phyloP scores from a whole-genome alignment of 2,888 invertebrate species.

The Nemoura dubitans region DNA sequence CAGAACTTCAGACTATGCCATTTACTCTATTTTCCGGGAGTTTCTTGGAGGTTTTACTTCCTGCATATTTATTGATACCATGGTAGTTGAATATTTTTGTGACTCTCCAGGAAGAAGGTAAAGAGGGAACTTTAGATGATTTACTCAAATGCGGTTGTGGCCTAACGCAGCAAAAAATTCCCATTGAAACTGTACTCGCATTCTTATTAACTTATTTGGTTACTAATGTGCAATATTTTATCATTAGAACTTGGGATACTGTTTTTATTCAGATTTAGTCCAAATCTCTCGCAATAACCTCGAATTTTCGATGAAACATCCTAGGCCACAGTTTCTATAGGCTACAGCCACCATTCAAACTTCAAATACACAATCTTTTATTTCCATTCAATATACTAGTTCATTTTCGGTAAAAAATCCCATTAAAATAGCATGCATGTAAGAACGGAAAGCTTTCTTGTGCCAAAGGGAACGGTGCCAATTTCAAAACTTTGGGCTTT shows the following conservation, averaged over 20 bases:
- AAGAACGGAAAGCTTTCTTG: not conserved
- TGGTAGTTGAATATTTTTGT: not conserved
- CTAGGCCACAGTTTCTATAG: not conserved
- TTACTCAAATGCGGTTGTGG: not conserved
- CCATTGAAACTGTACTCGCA: not conserved
- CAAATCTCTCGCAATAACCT: not conserved
- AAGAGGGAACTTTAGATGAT: not conserved
- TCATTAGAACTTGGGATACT: not conserved
- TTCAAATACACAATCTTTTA: not conserved
- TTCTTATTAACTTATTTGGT: not conserved
- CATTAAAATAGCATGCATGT: slow-evolving; percentile 3
- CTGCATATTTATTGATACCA: slow-evolving; percentile 10
- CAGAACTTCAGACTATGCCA: not conserved
- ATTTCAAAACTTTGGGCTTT: slow-evolving; percentile 1
- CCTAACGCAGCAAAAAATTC: not conserved
- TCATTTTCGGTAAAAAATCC: not conserved
- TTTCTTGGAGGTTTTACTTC: slow-evolving; percentile 15
- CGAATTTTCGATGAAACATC: not conserved
- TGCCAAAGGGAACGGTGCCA: slow-evolving; percentile 31
- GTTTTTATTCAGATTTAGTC: not conserved
- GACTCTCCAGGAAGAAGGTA: not conserved
- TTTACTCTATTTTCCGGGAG: not conserved
- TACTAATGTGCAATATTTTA: not conserved
- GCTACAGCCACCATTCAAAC: not conserved
- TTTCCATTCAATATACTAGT: slow-evolving; percentile 12